These are phyloP conservation scores for Enteromius mattozi DNA, from an alignment of 2,797 vertebrate genomes.

Conservation along the genomic window DNA sequence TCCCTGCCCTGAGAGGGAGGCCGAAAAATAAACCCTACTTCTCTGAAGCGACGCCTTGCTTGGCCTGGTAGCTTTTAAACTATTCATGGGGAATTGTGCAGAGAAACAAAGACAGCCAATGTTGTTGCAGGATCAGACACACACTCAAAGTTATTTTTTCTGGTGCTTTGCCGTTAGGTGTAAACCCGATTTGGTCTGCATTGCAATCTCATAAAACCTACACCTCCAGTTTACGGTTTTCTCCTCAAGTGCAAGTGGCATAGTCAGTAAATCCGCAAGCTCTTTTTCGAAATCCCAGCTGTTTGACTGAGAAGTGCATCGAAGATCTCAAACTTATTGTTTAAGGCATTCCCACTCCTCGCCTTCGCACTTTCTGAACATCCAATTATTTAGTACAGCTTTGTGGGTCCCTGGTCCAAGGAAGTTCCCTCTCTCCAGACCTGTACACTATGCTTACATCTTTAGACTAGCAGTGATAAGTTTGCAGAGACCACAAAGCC, in stretches of 20 bases:
- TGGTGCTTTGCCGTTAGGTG: constrained; percentile 25
- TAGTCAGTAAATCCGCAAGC: constrained; percentile 18
- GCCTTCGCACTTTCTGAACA: constrained; percentile 8
- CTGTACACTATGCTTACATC: constrained; percentile 1
- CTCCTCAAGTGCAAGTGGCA: constrained; percentile 11
- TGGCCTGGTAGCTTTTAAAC: constrained; percentile 57
- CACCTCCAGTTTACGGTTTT: constrained; percentile 18
- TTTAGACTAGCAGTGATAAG: constrained; percentile 4
- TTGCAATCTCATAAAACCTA: constrained; percentile 16
- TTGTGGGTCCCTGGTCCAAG: not conserved
- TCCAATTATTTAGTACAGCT: constrained; percentile 37
- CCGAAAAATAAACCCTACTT: constrained; percentile 10
- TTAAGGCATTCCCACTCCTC: constrained; percentile 2
- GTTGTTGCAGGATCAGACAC: constrained; percentile 59
- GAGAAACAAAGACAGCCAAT: constrained; percentile 63
- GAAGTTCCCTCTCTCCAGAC: constrained; percentile 14
- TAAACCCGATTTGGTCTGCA: constrained; percentile 25
- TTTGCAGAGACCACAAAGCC: constrained; percentile 1
- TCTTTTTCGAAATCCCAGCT: constrained; percentile 22
- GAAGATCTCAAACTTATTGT: constrained; percentile 18
- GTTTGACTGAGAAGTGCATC: constrained; percentile 28
- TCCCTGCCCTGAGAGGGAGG: constrained; percentile 38
- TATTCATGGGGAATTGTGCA: constrained; percentile 62
- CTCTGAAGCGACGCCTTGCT: constrained; percentile 32
- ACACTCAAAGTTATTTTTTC: constrained; percentile 61